phyloP scores from a whole-genome alignment of 2,797 vertebrate species.

The Coracias cyanogaster region DNA sequence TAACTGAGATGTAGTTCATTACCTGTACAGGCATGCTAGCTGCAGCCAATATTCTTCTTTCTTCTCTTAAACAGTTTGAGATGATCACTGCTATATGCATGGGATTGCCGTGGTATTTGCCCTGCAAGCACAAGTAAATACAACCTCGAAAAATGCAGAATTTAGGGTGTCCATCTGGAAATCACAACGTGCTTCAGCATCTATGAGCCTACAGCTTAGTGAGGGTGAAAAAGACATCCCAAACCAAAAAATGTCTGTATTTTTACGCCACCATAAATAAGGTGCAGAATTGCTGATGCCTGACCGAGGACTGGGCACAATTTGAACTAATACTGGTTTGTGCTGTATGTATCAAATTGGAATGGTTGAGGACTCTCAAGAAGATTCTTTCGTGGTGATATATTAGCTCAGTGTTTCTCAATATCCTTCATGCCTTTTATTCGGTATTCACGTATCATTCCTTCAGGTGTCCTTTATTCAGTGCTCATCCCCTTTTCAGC shows the following conservation, averaged over 20 bases:
- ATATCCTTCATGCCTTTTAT: not conserved
- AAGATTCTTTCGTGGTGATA: not conserved
- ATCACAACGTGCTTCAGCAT: not conserved
- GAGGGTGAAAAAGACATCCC: not conserved
- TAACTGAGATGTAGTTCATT: conserved; percentile 40
- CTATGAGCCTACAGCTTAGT: not conserved
- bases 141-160: not conserved
- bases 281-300: not conserved
- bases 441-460: not conserved
- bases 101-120: conserved; percentile 89
- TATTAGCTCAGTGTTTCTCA: not conserved
- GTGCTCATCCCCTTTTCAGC: not conserved
- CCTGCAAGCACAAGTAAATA: conserved; percentile 75
- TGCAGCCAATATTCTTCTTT: conserved; percentile 91
- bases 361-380: not conserved
- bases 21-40: conserved; percentile 95
- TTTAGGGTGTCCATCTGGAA: not conserved
- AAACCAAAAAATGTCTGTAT: not conserved
- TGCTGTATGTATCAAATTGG: not conserved
- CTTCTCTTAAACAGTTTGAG: conserved; percentile 92
- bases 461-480: not conserved
- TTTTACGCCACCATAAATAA: not conserved
- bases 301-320: not conserved
- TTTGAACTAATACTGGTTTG: not conserved
- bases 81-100: conserved; percentile 89